Conservation (phyloP, 2,113 vertebrate genomes). For the Tychaedon coryphoeus region DNA sequence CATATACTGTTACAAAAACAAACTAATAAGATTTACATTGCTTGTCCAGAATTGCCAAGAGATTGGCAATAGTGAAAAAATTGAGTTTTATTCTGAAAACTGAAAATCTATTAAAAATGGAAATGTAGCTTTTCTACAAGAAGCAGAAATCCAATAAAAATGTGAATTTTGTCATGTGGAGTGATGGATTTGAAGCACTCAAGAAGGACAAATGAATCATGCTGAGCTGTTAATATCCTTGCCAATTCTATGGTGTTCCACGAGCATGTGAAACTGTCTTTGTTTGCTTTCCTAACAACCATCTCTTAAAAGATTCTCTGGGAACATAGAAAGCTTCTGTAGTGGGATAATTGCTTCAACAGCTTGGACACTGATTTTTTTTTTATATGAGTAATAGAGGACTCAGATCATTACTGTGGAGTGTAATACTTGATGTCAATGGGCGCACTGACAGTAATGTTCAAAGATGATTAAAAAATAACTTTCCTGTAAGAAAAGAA, state of each 20-base stretch:
- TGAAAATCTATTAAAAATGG: constrained; percentile 43
- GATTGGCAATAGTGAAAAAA: neutral
- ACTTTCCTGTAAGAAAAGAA: neutral
- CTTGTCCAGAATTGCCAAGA: neutral
- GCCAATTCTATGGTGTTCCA: constrained; percentile 30
- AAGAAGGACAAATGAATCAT: constrained; percentile 58
- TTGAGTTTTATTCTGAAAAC: neutral
- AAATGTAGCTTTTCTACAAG: constrained; percentile 27
- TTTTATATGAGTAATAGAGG: constrained; percentile 6
- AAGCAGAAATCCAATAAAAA: constrained; percentile 32
- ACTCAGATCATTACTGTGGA: constrained; percentile 19
- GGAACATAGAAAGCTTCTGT: constrained; percentile 37
- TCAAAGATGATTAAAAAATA: constrained; percentile 8
- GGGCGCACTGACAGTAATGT: neutral
- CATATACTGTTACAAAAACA: constrained; percentile 3
- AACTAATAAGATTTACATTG: neutral
- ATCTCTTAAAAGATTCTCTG: constrained; percentile 53
- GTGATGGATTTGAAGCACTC: constrained; percentile 58
- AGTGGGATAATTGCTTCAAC: constrained; percentile 57
- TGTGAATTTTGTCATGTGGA: constrained; percentile 34
- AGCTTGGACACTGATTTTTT: constrained; percentile 39
- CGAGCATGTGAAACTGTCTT: constrained; percentile 46
- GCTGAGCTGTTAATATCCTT: constrained; percentile 62
- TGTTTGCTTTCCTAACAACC: constrained; percentile 67
- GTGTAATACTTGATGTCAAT: constrained; percentile 1